These are phyloP conservation scores for Hylaeus anthracinus DNA, from an alignment of 1,140 invertebrate genomes.

Conservation along the genomic window DNA sequence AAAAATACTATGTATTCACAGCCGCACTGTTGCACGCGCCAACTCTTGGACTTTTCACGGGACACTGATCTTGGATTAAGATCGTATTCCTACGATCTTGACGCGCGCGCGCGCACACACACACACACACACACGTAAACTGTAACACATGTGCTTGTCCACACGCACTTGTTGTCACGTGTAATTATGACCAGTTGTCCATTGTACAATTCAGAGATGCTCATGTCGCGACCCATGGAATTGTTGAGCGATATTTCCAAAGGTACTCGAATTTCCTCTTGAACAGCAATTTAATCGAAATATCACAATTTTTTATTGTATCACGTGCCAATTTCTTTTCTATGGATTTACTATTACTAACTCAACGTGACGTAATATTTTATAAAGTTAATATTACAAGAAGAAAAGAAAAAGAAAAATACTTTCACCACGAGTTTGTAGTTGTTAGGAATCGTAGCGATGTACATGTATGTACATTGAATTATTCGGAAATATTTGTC, in stretches of 20 bases:
- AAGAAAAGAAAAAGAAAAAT: no score
- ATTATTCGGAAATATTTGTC: background rate
- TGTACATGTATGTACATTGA: background rate
- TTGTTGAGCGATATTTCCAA: background rate
- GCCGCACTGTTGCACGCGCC: constrained; percentile 44
- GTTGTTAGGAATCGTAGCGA: no score
- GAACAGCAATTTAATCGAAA: no score
- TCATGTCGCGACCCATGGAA: constrained; percentile 35
- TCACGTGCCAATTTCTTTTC: no score
- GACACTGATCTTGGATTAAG: constrained; percentile 72
- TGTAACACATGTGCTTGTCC: constrained; percentile 40
- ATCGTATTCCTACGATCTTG: constrained; percentile 57
- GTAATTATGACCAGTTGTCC: constrained; percentile 73
- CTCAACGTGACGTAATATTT: no score
- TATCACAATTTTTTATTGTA: no score
- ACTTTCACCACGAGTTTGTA: no score
- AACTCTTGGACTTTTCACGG: constrained; percentile 70
- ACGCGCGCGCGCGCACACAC: background rate
- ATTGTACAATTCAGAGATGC: constrained; percentile 49
- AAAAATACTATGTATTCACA: background rate
- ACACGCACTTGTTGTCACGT: constrained; percentile 64
- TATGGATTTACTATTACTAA: no score
- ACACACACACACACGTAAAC: background rate
- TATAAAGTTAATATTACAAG: no score
- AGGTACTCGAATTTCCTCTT: no score